Evolutionary conservation across 2,888 invertebrate genomes (phyloP), one percentile per base, ranked within the genome.

Genomic region (Xestia ashworthii): DNA sequence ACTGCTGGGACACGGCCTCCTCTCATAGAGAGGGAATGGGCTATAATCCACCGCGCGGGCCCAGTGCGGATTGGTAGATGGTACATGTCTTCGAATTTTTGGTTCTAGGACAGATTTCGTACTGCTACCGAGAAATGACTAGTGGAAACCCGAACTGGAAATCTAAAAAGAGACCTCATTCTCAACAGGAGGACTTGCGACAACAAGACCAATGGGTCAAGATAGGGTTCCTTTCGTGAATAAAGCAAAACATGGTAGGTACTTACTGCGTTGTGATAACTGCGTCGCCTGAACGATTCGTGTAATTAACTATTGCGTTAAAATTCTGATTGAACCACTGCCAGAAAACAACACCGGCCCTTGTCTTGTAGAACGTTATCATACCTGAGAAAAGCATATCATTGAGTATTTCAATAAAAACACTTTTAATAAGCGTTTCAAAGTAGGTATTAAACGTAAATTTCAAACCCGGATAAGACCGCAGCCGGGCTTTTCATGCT

Each of bases 301-400:
- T 99, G 94, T 99, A 99, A 97, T 99, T 99, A 74, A 99, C 99
- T 32, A 99, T 93, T 1, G 99, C 99, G 94, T 99, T 99, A 97
- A 99, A 99, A 19, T 99, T 98, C 97, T 99, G 99, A 97, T 99
- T 99, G 90, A 98, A 96, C 99, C 99, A 99, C 94, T 99, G 99
- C 99, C 99, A 99, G 96, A 99, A 99, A 76, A 99, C 97, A 19
- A 99, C 99, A 5, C 99, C 99, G 4, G 98, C 98, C 11, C 98
- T 98, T 11, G 99, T 98, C 94, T 98, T 99, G 97, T 99, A 99
- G 96, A 99, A 99, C 14, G 99, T 98, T 97, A 99, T 97, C 99
- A 99, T 99, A 90, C 99, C 98, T 97, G 92, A 38, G 22, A 46
- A 75, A 41, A 44, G 11, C 6, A 41, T 19, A 11, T 9, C 0